Evolutionary conservation across 2,888 invertebrate genomes (phyloP).

Genomic region (Netelia fuscicornis): DNA sequence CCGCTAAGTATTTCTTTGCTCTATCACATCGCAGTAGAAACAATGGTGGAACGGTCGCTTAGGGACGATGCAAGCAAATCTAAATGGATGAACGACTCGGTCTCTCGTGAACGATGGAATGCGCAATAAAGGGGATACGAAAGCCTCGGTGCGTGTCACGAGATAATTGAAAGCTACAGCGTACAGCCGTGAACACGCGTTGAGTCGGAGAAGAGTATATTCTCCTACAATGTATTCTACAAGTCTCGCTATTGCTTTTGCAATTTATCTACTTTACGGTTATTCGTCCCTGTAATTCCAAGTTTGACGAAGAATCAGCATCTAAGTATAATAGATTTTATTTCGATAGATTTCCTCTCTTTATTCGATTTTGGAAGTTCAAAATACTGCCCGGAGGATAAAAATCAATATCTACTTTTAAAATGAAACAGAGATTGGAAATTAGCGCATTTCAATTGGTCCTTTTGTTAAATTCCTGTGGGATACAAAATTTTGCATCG

Average conservation of each 20-base stretch:
- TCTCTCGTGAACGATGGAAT: constrained; percentile 69
- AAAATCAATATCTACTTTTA: not conserved
- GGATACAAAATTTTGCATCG: no score
- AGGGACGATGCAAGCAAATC: constrained; percentile 70
- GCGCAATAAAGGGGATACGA: constrained; percentile 64
- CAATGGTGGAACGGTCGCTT: constrained; percentile 14
- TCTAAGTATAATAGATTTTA: not conserved
- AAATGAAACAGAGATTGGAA: no score
- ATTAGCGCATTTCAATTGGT: no score
- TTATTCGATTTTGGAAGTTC: not conserved
- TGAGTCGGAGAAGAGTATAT: constrained; percentile 34
- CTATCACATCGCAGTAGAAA: not conserved
- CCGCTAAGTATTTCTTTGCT: not conserved
- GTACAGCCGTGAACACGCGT: constrained; percentile 1
- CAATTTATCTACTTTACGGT: constrained; percentile 14
- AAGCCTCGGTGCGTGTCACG: constrained; percentile 59
- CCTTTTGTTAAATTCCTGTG: no score
- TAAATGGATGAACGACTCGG: constrained; percentile 73
- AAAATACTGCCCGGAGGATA: not conserved
- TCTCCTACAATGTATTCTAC: constrained; percentile 31
- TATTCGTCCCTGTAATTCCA: not conserved
- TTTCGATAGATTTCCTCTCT: not conserved
- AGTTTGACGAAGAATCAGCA: not conserved
- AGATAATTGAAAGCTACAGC: constrained; percentile 79
- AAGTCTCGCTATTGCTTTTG: constrained; percentile 25